Conservation (phyloP, 2,113 vertebrate species). For the Aspiorhynchus laticeps region DNA sequence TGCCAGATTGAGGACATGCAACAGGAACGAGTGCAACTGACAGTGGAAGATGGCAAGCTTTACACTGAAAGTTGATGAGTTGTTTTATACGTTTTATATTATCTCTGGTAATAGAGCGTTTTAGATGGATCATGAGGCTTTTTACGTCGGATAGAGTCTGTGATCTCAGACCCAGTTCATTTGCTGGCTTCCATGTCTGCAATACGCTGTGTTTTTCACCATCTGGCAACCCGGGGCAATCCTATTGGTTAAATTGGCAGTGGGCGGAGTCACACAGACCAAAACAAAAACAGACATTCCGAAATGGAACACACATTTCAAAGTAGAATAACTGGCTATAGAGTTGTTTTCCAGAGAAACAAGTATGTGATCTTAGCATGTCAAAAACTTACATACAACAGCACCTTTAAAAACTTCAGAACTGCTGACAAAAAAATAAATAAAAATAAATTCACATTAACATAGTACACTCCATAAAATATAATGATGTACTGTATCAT, state of each 20-base stretch:
- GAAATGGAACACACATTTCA: not conserved
- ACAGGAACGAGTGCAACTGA: too few relatives aligned
- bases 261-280: not conserved
- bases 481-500: not conserved
- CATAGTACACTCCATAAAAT: not conserved
- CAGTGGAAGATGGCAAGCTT: not conserved
- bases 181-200: not conserved
- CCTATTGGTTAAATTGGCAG: not conserved
- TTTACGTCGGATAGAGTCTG: not conserved
- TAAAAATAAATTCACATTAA: not conserved
- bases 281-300: not conserved
- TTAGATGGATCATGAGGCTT: not conserved
- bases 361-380: too few relatives aligned
- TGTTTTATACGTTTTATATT: not conserved
- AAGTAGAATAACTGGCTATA: too few relatives aligned
- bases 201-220: not conserved
- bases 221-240: not conserved
- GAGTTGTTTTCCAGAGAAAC: too few relatives aligned
- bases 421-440: not conserved
- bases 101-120: not conserved
- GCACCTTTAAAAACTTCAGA: not conserved
- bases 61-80: too few relatives aligned
- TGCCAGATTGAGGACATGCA: not conserved
- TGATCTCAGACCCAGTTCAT: not conserved
- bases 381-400: too few relatives aligned